Conservation (phyloP, 2,888 invertebrate species). For the Caenorhabditis becei region DNA sequence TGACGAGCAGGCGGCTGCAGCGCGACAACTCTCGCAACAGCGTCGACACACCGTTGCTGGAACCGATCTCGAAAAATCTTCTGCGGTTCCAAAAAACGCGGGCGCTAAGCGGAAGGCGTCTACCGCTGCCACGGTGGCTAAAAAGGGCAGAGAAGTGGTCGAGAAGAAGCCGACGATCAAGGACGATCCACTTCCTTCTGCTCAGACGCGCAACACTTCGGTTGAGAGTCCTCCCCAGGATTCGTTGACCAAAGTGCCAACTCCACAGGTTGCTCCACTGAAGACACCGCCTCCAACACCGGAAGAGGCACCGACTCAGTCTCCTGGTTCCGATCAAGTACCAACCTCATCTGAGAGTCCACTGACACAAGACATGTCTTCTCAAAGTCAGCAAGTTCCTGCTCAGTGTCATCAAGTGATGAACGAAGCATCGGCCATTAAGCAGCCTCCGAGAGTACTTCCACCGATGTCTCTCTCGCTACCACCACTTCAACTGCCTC, state of each 20-base stretch:
- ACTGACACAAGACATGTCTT: no score
- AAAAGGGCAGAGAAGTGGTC: constrained; percentile 7
- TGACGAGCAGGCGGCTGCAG: not conserved
- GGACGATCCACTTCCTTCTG: not conserved
- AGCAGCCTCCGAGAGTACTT: not conserved
- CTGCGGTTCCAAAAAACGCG: not conserved
- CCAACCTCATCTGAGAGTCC: no score
- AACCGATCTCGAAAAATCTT: not conserved
- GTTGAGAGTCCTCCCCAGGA: not conserved
- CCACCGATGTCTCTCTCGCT: not conserved
- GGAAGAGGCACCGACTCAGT: not conserved
- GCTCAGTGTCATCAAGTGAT: constrained; percentile 4
- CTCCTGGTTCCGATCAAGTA: not conserved
- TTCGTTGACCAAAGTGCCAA: not conserved
- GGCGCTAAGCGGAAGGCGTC: constrained; percentile 28
- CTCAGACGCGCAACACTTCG: not conserved
- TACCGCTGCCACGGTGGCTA: constrained; percentile 9
- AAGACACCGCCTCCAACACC: not conserved
- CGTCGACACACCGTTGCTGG: constrained; percentile 52
- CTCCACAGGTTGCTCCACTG: not conserved
- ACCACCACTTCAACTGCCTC: constrained; percentile 8
- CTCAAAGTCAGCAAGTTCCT: not conserved
- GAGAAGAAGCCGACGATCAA: not conserved
- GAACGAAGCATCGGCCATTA: not conserved
- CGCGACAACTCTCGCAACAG: constrained; percentile 7